These are phyloP conservation scores for Siderastrea siderea DNA, from an alignment of 92 coral and sea anemone species.

Conservation along the genomic window DNA sequence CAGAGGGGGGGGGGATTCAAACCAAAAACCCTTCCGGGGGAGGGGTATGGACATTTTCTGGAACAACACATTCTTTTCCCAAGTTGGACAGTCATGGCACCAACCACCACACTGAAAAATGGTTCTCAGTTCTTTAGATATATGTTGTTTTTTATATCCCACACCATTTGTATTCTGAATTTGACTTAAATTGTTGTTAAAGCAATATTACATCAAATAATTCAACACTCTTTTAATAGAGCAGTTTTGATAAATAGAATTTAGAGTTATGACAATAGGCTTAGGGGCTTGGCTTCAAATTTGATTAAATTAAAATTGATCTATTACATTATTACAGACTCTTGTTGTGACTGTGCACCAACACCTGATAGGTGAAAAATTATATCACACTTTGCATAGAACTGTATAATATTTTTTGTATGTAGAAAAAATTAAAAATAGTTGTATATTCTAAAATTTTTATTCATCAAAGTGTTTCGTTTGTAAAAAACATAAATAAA, in stretches of 20 bases:
- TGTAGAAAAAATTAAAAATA: not conserved
- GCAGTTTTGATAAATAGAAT: no score
- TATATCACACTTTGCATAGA: no score
- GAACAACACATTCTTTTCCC: not conserved
- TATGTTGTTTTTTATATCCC: not conserved
- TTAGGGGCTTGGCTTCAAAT: no score
- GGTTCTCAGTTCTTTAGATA: conserved; percentile 17
- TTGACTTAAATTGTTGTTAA: not conserved
- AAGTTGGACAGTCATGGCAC: conserved; percentile 19
- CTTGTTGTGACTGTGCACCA: no score
- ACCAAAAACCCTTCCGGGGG: conserved; percentile 5
- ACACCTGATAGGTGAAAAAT: no score
- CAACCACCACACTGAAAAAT: conserved; percentile 20
- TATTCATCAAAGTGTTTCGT: no score
- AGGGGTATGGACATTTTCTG: not conserved
- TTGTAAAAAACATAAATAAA: no score
- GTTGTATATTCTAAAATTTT: no score
- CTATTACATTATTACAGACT: no score
- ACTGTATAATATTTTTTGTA: not conserved
- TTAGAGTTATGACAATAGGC: no score
- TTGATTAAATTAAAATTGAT: no score
- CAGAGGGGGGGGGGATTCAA: conserved; percentile 20
- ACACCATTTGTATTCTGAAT: not conserved
- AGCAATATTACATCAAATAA: not conserved
- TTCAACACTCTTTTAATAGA: no score